Percentiles rank a stretch among this genome's conserved stretches.
Conservation (phyloP, 2,797 vertebrate species). For the Arvicola amphibius region DNA sequence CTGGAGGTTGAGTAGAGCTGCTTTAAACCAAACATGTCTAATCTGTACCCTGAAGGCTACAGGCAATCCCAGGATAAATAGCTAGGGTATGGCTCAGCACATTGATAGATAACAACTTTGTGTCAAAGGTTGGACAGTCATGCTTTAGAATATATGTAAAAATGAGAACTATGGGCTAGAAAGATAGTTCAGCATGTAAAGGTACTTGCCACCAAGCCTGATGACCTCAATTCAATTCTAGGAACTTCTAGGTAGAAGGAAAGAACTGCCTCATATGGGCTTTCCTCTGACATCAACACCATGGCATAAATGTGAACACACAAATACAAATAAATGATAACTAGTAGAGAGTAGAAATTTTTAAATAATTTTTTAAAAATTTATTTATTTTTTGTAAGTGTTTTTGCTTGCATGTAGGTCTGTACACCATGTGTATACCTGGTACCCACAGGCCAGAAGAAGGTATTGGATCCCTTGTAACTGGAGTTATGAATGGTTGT, state of each 20-base stretch:
- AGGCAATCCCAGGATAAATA: background rate
- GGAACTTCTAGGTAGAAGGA: background rate
- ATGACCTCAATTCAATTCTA: background rate
- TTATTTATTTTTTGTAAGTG: background rate
- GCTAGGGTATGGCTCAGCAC: background rate
- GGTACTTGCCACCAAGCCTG: background rate
- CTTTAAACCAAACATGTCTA: background rate
- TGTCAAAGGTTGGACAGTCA: background rate
- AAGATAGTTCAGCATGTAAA: background rate
- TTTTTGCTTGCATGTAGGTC: background rate
- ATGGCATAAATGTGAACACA: background rate
- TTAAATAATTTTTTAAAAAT: background rate
- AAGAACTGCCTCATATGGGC: background rate
- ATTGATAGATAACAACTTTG: background rate
- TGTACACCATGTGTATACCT: background rate
- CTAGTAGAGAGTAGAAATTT: background rate
- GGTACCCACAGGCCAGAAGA: background rate
- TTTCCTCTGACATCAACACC: background rate
- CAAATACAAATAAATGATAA: background rate
- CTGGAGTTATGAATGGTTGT: background rate
- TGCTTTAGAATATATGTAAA: constrained; percentile 12
- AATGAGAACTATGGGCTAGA: constrained; percentile 36
- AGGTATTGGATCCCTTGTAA: background rate
- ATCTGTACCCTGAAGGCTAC: background rate
- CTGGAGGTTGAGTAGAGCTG: constrained; percentile 34